A percentile compares a stretch with the other conserved stretches of the same genome.
These are phyloP conservation scores for Heloderma charlesbogerti DNA, from an alignment of 2,113 vertebrate species.

Conservation along the genomic window DNA sequence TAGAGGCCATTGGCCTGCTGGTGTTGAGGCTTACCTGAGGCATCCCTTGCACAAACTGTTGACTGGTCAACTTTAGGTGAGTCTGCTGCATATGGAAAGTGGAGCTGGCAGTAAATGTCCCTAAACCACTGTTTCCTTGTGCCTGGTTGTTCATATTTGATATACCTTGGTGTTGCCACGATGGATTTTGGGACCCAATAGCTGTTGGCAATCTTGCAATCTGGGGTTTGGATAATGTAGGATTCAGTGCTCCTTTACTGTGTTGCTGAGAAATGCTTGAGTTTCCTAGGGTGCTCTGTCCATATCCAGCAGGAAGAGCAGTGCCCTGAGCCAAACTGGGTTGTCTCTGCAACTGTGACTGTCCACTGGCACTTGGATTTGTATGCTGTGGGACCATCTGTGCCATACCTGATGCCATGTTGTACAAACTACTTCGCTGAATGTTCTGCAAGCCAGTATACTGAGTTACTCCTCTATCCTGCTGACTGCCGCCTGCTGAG, in stretches of 20 bases:
- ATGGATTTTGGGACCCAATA: conserved; percentile 79
- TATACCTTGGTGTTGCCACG: conserved; percentile 89
- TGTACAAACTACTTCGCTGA: conserved; percentile 85
- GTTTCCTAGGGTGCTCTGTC: conserved; percentile 85
- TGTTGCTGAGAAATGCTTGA: conserved; percentile 82
- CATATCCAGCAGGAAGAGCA: conserved; percentile 80
- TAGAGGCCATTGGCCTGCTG: conserved; percentile 82
- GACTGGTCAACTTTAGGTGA: conserved; percentile 86
- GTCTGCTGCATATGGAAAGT: conserved; percentile 91
- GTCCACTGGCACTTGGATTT: conserved; percentile 75
- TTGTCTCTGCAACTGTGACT: conserved; percentile 83
- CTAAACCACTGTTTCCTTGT: conserved; percentile 76
- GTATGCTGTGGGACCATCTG: conserved; percentile 80
- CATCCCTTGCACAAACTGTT: conserved; percentile 81
- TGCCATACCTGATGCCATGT: conserved; percentile 79
- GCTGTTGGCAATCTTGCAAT: conserved; percentile 80
- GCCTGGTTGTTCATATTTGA: conserved; percentile 84
- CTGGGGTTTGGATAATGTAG: conserved; percentile 87
- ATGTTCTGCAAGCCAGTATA: conserved; percentile 85
- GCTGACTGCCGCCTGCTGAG: conserved; percentile 78
- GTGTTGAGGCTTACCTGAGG: conserved; percentile 79
- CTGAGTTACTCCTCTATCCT: conserved; percentile 85
- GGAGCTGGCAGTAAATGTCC: conserved; percentile 81
- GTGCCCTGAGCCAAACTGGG: conserved; percentile 72
- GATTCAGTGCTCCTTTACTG: conserved; percentile 83